Base-by-base conservation (phyloP, 2,888 invertebrate genomes). In the Sycophila texana region DNA sequence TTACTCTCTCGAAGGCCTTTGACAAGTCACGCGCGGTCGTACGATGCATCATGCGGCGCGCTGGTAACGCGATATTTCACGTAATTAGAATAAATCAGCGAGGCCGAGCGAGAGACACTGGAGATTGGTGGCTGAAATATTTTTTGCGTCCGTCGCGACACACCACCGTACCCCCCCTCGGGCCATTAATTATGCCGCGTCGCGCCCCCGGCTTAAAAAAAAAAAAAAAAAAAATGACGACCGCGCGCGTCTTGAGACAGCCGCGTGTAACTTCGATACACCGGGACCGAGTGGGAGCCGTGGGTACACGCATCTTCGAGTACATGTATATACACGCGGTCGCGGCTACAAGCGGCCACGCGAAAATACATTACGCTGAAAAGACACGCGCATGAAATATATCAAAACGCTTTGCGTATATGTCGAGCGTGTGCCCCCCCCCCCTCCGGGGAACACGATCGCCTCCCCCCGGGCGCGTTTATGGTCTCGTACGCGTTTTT, bases 301-400 rank as follows among this genome's bases (percentile, higher is more conserved):
- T 4, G 39, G 39, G 39, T 39, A 39, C 39, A 39, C 39, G 39
- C 12, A 22, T 22, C 5, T 22, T 5, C 65, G 16, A 14, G 2
- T 20, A 7, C 30, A 7, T 18, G 22, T 18, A 49, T 20, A 20
- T 39, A 39, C 10, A 39, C 39, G 39, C 39, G 39, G 39, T 7
- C 39, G 39, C 39, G 39, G 39, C 39, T 39, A 39, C 39, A 39
- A 4, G 39, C 39, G 10, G 39, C 39, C 39, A 5, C 39, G 39
- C 39, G 22, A 58, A 67, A 60, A 74, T 67, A 51, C 58, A 67
- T 77, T 67, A 68, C 67, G 55, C 58, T 73, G 73, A 73, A 61
- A 73, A 22, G 67, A 73, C 68, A 74, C 70, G 74, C 74, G 74
- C 68, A 26, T 22, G 57, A 74, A 74, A 78, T 78, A 78, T 74